phyloP scores from a whole-genome alignment of 2,888 invertebrate species.

The Cacoxenus indagator region DNA sequence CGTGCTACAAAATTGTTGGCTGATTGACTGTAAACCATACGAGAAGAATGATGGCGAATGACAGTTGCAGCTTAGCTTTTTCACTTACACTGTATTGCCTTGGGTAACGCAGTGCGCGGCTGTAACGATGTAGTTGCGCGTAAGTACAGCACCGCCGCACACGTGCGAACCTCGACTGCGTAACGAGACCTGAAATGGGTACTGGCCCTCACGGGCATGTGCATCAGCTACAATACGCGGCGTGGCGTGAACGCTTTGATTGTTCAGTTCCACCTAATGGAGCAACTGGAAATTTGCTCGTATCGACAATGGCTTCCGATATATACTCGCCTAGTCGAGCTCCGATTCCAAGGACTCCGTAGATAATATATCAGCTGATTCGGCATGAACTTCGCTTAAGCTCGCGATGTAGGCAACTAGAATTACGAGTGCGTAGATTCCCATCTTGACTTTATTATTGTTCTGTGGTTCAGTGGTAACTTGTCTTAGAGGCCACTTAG shows the following conservation, averaged over 20 bases:
- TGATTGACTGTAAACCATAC: slow-evolving; percentile 36
- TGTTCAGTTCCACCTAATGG: background rate
- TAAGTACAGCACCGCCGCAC: slow-evolving; percentile 66
- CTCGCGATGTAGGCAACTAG: too few relatives aligned
- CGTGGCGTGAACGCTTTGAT: too few relatives aligned
- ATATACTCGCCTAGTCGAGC: background rate
- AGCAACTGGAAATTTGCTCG: background rate
- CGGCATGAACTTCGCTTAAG: too few relatives aligned
- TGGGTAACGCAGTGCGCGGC: slow-evolving; percentile 66
- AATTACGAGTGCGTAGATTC: too few relatives aligned
- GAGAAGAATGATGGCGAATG: too few relatives aligned
- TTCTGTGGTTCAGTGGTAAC: too few relatives aligned
- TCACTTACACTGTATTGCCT: slow-evolving; percentile 45
- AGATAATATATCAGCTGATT: background rate
- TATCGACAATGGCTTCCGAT: background rate
- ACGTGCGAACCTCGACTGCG: slow-evolving; percentile 43
- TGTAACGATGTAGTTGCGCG: slow-evolving; percentile 54
- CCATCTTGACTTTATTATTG: too few relatives aligned
- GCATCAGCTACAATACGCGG: slow-evolving; percentile 65
- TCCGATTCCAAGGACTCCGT: too few relatives aligned
- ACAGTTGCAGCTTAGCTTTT: too few relatives aligned
- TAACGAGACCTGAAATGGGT: slow-evolving; percentile 69
- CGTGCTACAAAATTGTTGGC: slow-evolving; percentile 46
- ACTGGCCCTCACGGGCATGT: slow-evolving; percentile 62
- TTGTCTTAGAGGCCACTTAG: too few relatives aligned